Base-by-base conservation (phyloP, 2,113 vertebrate species). In the Istiophorus platypterus region DNA sequence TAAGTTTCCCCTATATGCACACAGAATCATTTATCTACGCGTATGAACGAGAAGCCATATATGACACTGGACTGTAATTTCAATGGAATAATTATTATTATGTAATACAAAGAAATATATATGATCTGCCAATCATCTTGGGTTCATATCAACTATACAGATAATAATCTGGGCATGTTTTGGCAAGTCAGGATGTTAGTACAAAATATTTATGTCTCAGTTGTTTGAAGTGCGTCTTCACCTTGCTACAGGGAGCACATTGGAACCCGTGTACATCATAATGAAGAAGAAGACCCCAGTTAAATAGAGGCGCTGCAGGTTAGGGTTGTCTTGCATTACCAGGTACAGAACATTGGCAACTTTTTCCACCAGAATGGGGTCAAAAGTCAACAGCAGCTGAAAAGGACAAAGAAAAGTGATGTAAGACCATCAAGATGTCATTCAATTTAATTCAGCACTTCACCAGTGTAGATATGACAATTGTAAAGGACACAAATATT, bases 261-360 rank as follows among this genome's bases (percentile, higher is more conserved):
- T 99, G 92, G 98, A 99, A 84, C 98, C 98, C 0, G 98, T 99
- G 94, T 99, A 99, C 98, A 99, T 99, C 98, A 99, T 99, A 92
- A 99, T 99, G 91, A 99, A 99, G 94, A 99, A 99, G 95, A 99
- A 99, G 1, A 98, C 95, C 64, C 98, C 98, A 11, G 96, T 98
- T 87, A 99, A 95, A 90, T 99, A 99, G 83, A 99, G 96, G 17
- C 98, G 97, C 93, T 97, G 97, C 91, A 99, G 95, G 89, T 97
- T 98, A 11, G 98, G 98, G 90, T 99, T 99, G 92, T 99, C 98
- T 93, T 99, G 98, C 97, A 98, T 98, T 92, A 99, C 95, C 86
- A 96, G 93, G 82, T 96, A 94, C 69, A 99, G 88, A 77, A 99
- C 85, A 72, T 98, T 96, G 81, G 97, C 98, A 0, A 99, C 98